Evolutionary conservation across 1,140 invertebrate genomes (phyloP).

Genomic region (Ctenoplectra terminalis): DNA sequence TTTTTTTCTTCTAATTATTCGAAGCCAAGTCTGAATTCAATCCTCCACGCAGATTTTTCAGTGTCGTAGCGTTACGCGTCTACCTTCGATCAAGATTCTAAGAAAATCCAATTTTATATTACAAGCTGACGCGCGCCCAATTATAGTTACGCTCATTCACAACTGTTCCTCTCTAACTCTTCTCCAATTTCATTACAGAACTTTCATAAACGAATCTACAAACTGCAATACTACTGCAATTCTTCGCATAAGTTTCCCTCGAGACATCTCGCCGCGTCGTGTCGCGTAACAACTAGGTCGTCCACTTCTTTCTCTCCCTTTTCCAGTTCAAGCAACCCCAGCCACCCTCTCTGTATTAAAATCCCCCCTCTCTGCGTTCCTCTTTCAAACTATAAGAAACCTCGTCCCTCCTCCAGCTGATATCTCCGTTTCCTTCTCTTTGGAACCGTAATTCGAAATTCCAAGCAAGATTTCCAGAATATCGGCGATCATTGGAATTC

Average conservation of each 20-base stretch:
- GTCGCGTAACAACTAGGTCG: slow-evolving; percentile 1
- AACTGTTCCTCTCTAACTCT: not conserved
- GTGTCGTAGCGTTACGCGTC: no score
- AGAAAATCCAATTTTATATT: no score
- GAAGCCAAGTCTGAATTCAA: no score
- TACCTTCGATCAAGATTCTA: no score
- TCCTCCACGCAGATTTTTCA: no score
- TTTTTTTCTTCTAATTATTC: no score
- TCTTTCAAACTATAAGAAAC: not conserved
- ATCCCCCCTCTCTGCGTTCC: not conserved
- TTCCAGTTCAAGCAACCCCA: slow-evolving; percentile 16
- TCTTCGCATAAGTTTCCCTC: not conserved
- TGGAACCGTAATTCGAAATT: not conserved
- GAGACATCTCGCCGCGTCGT: not conserved
- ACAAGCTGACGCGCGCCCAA: no score
- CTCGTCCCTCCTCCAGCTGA: no score
- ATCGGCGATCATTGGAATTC: slow-evolving; percentile 1
- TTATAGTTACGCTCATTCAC: not conserved
- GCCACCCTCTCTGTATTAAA: not conserved
- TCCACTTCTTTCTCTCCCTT: slow-evolving; percentile 7
- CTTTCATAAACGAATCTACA: not conserved
- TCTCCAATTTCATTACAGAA: not conserved
- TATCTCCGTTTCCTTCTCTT: not conserved
- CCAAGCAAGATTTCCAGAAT: not conserved
- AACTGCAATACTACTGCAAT: not conserved